Percentiles rank a stretch among this genome's conserved stretches.
phyloP scores from a whole-genome alignment of 1,140 invertebrate genomes.

The Atta colombica region DNA sequence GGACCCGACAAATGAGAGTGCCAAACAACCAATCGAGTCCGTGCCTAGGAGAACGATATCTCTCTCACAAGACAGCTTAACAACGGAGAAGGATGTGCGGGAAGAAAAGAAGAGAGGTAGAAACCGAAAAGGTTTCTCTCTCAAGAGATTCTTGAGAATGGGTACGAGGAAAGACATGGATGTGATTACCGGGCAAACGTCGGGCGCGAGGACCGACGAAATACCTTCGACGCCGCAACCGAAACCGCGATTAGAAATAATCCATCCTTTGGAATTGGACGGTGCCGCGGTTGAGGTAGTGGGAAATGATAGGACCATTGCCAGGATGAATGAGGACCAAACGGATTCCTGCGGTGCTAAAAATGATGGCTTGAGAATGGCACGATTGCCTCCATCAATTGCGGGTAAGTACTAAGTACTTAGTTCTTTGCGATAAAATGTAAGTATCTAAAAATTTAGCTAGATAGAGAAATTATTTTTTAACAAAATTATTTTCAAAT shows the following conservation, averaged over 20 bases:
- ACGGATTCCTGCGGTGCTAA: constrained; percentile 78
- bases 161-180: constrained; percentile 90
- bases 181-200: constrained; percentile 80
- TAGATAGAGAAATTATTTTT: no score
- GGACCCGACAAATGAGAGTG: constrained; percentile 84
- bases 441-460: not conserved
- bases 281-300: constrained; percentile 92
- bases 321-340: constrained; percentile 83
- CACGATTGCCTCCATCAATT: constrained; percentile 57
- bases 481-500: no score
- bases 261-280: constrained; percentile 95
- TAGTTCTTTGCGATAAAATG: not conserved
- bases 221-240: constrained; percentile 86
- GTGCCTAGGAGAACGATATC: constrained; percentile 90
- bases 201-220: constrained; percentile 76
- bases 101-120: constrained; percentile 89
- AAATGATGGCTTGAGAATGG: constrained; percentile 69
- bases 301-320: constrained; percentile 87
- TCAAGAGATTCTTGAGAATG: constrained; percentile 94
- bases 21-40: constrained; percentile 88
- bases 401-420: constrained; percentile 63
- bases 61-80: constrained; percentile 90
- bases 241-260: constrained; percentile 93
- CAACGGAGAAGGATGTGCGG: constrained; percentile 76
- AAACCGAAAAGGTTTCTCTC: constrained; percentile 89